A percentile compares a stretch with the other conserved stretches of the same genome.
Evolutionary conservation across 2,797 vertebrate genomes (phyloP).

Genomic region (Rhinoraja longicauda): DNA sequence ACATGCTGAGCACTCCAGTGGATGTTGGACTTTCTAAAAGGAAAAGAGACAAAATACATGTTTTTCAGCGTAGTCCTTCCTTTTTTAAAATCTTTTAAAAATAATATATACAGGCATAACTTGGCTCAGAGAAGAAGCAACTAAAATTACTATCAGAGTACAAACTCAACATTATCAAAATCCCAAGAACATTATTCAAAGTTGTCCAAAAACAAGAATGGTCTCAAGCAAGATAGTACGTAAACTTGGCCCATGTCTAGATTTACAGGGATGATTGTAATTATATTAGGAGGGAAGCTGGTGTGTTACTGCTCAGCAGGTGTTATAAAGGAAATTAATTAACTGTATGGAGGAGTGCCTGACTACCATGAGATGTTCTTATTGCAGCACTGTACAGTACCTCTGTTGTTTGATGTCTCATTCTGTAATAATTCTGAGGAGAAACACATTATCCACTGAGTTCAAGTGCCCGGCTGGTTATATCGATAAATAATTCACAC

Average conservation of each 20-base stretch:
- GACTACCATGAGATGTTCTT: background rate
- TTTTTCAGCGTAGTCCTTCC: background rate
- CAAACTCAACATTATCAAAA: background rate
- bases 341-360: background rate
- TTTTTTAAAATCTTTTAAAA: background rate
- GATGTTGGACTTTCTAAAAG: slow-evolving; percentile 82
- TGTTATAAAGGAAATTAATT: background rate
- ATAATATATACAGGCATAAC: background rate
- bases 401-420: background rate
- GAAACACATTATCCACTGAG: background rate
- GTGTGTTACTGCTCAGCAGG: background rate
- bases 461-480: background rate
- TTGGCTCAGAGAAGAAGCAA: background rate
- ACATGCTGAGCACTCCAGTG: slow-evolving; percentile 79
- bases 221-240: background rate
- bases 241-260: background rate
- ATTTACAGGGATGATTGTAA: background rate
- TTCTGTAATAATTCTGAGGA: background rate
- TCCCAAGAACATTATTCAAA: background rate
- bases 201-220: background rate
- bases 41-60: slow-evolving; percentile 36
- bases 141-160: background rate
- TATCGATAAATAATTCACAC: background rate
- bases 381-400: background rate
- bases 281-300: background rate